Base-by-base conservation (phyloP, 2,888 invertebrate genomes). In the Reticulitermes lucifugus region DNA sequence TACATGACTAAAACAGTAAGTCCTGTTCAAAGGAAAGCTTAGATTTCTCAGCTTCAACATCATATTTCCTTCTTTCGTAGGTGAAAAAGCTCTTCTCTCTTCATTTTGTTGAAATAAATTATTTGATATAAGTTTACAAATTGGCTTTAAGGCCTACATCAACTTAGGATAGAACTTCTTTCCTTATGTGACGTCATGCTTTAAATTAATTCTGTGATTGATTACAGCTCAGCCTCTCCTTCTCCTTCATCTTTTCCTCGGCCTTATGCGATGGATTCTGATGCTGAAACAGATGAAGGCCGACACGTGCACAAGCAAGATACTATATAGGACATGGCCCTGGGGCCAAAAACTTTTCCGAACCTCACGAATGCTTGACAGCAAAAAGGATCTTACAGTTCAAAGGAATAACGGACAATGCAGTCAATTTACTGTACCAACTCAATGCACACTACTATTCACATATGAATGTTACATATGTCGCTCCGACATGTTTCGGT, bases 181-280 rank as follows among this genome's bases (percentile, higher is more conserved):
- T 65, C 65, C 65, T 1, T 65, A 25, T 65, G 65, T 65, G 25
- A 65, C 65, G 65, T n/a, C n/a, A 65, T 65, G 25, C 9, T 65
- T 65, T 65, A 65, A 65, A 65, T 65, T 65, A 65, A n/a, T 65
- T 65, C 65, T 65, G 12, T 65, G 65, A 65, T 65, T 65, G 65
- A 65, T 65, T 65, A 25, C 65, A 65, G 7, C 65, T 25, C 0
- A 3, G 65, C 4, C 25, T 65, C 65, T 65, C n/a, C 65, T n/a
- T 60, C 60, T 60, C 60, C 60, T 60, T 60, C n/a, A 1, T 60
- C 22, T 14, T 60, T 60, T 60, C 60, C 21, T 6, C n/a, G 2
- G 12, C 12, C 25, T n/a, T 65, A 9, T n/a, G 25, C n/a, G n/a
- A 65, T 65, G 65, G 65, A 60, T 14, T 60, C 60, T 60, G 60